Evolutionary conservation across 1,140 invertebrate genomes (phyloP), one percentile per base, ranked within the genome.

Genomic region (Drosophila jambulina): DNA sequence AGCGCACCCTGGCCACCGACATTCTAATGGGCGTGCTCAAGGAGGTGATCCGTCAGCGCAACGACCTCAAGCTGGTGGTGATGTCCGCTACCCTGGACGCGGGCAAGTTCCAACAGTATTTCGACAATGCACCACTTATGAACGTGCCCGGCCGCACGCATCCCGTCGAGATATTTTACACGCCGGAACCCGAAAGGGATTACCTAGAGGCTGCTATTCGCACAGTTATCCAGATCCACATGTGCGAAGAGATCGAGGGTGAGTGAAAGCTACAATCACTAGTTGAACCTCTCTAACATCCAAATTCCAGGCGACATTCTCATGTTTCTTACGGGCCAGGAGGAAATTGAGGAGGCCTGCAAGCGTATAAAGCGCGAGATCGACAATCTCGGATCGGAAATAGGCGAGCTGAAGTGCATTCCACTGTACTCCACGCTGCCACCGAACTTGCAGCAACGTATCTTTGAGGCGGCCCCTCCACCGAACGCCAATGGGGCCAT

Each of bases 51-150:
- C 98, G 98, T 81, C 98, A 99, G 82, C 94, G 99, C 53, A 93
- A 94, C 9, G 99, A 99, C 94, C 94, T 99, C 15, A 99, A 99
- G 94, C 95, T 99, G 53, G 98, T 99, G 78, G 97, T 99, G 90
- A 99, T 99, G 99, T 99, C 98, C 88, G 99, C 99, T 17, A 99
- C 99, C 1, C 94, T 99, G n/a, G 99, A 99, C 94, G 99, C 99
- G 54, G 99, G 99, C 7, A 99, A 99, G 93, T 99, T 99, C 94
- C 98, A 99, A 93, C 97, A 98, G 91, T 99, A 99, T 93, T 99
- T 99, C 93, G 98, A 99, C 87, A 97, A 99, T 93, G 99, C 99
- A 17, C 99, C 99, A 0, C 93, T 99, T 19, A 98, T 99, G 97
- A 99, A 98, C 92, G 98, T 99, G 29, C 99, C 99, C 12, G 98